Conservation (phyloP, 2,888 invertebrate genomes). For the Dioctria linearis region DNA sequence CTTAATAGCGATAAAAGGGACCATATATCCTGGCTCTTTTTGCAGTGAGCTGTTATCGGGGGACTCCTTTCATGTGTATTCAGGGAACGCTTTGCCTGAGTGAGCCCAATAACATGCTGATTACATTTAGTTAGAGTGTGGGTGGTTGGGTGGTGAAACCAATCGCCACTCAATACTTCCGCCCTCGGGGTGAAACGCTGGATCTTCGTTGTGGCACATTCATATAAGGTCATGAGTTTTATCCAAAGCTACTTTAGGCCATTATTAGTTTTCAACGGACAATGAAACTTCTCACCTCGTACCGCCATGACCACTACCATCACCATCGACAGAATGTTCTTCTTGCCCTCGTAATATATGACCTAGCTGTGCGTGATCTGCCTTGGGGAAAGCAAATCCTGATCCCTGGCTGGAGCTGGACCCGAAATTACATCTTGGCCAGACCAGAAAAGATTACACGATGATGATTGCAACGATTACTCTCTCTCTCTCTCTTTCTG, state of each 20-base stretch:
- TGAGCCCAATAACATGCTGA: conserved; percentile 50
- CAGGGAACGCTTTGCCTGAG: conserved; percentile 42
- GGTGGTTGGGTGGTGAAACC: neutral
- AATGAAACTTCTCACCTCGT: conserved; percentile 29
- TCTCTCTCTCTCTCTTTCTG: neutral
- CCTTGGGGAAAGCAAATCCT: conserved; percentile 4
- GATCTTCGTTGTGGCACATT: neutral
- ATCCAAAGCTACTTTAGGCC: conserved; percentile 31
- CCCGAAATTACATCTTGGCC: conserved; percentile 11
- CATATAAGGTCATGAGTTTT: conserved; percentile 1
- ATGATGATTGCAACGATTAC: conserved; percentile 42
- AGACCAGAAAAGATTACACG: conserved; percentile 34
- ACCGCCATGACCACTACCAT: neutral
- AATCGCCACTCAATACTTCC: conserved; percentile 45
- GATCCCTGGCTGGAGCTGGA: no score
- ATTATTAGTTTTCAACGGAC: conserved; percentile 50
- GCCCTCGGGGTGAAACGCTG: conserved; percentile 3
- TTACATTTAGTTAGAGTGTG: conserved; percentile 10
- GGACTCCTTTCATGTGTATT: conserved; percentile 37
- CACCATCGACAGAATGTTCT: neutral
- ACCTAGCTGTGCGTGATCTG: conserved; percentile 22
- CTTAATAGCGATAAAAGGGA: conserved; percentile 46
- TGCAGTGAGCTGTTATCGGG: conserved; percentile 22
- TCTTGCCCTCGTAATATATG: conserved; percentile 21
- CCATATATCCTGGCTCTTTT: conserved; percentile 38